phyloP scores from a whole-genome alignment of 2,797 vertebrate species.

The Siniperca obscura region DNA sequence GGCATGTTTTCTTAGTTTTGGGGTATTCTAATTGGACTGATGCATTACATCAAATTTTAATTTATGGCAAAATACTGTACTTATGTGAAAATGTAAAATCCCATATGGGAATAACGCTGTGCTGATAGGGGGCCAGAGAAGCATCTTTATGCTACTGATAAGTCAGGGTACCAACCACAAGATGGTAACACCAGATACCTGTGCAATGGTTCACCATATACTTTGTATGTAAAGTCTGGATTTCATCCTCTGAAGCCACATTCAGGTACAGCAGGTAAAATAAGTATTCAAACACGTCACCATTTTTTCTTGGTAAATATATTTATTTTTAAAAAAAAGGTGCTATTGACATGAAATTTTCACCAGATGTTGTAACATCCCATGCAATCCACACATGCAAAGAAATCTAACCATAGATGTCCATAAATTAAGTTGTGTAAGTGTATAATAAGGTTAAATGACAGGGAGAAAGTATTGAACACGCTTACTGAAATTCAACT shows the following conservation, averaged over 20 bases:
- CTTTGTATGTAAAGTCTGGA: background rate
- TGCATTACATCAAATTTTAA: background rate
- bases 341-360: no score
- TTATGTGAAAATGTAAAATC: background rate
- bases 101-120: background rate
- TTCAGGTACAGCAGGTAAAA: no score
- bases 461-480: no score
- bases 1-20: background rate
- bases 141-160: conserved; percentile 34
- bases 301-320: no score
- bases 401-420: no score
- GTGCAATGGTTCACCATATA: background rate
- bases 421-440: no score
- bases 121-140: background rate
- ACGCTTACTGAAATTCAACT: no score
- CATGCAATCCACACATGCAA: no score
- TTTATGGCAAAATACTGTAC: background rate
- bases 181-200: background rate
- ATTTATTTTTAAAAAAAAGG: no score
- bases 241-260: conserved; percentile 1
- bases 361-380: no score
- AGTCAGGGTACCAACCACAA: background rate
- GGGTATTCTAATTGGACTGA: background rate
- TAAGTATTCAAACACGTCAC: no score
- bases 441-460: no score